phyloP scores from a whole-genome alignment of 2,797 vertebrate species.

The Sandelia bainsii region DNA sequence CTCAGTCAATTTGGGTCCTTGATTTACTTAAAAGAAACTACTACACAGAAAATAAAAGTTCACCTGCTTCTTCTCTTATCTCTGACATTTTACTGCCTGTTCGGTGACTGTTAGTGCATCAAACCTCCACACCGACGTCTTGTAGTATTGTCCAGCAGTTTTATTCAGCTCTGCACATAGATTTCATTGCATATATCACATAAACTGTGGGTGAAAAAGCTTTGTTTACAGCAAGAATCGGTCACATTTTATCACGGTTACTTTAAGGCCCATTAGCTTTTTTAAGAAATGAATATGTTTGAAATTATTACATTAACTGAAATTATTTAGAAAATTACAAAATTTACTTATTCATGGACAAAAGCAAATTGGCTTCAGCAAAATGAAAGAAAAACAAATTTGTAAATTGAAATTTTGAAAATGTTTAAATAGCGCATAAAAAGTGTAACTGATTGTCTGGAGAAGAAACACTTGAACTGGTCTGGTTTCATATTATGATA shows the following conservation, averaged over 20 bases:
- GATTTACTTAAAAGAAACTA: not conserved
- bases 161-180: not conserved
- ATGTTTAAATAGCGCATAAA: too few relatives aligned
- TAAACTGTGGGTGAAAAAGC: not conserved
- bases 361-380: too few relatives aligned
- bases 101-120: not conserved
- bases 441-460: too few relatives aligned
- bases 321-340: too few relatives aligned
- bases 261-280: too few relatives aligned
- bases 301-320: too few relatives aligned
- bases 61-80: not conserved
- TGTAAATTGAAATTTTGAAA: too few relatives aligned
- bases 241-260: not conserved
- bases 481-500: too few relatives aligned
- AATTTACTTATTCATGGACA: too few relatives aligned
- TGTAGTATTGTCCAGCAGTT: not conserved
- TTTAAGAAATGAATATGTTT: too few relatives aligned
- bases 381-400: too few relatives aligned
- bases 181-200: not conserved
- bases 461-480: too few relatives aligned
- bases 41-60: not conserved
- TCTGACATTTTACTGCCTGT: not conserved
- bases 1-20: not conserved
- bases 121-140: not conserved
- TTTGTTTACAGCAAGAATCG: not conserved